phyloP scores from a whole-genome alignment of 2,113 vertebrate species.

The Rhinichthys klamathensis region DNA sequence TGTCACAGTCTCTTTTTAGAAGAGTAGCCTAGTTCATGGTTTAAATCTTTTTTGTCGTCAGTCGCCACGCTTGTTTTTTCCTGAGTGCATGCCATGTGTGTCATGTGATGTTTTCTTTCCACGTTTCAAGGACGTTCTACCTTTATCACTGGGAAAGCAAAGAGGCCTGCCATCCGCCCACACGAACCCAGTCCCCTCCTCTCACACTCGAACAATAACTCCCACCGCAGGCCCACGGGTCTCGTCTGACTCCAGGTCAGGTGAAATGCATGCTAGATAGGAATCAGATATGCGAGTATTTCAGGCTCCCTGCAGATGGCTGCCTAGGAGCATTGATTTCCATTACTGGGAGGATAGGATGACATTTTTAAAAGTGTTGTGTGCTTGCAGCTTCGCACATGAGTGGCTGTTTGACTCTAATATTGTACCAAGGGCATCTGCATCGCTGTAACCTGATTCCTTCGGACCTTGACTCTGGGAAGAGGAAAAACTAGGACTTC shows the following conservation, averaged over 20 bases:
- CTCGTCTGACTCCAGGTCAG: constrained; percentile 30
- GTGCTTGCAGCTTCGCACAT: constrained; percentile 12
- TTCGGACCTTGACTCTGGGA: constrained; percentile 18
- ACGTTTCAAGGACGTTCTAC: constrained; percentile 39
- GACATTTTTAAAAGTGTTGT: constrained; percentile 55
- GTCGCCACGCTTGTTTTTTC: constrained; percentile 26
- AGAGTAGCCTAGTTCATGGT: not conserved
- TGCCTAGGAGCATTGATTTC: constrained; percentile 58
- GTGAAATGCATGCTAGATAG: constrained; percentile 24
- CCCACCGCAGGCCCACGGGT: constrained; percentile 6
- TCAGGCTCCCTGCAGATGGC: constrained; percentile 26
- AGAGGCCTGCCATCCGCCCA: constrained; percentile 1
- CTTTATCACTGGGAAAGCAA: constrained; percentile 35
- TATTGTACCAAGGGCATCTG: constrained; percentile 59
- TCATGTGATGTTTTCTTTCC: constrained; percentile 36
- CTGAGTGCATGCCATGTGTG: constrained; percentile 15
- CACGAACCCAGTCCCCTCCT: not conserved
- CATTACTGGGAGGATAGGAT: constrained; percentile 54
- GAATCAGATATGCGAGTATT: constrained; percentile 40
- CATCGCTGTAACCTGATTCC: constrained; percentile 44
- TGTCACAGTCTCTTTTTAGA: not conserved
- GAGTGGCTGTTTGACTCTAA: constrained; percentile 38
- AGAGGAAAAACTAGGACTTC: not conserved
- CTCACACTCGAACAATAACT: constrained; percentile 18
- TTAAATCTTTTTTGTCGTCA: constrained; percentile 23